Evolutionary conservation across 92 coral and sea anemone genomes (phyloP).

Genomic region (Zoanthus sansibaricus): DNA sequence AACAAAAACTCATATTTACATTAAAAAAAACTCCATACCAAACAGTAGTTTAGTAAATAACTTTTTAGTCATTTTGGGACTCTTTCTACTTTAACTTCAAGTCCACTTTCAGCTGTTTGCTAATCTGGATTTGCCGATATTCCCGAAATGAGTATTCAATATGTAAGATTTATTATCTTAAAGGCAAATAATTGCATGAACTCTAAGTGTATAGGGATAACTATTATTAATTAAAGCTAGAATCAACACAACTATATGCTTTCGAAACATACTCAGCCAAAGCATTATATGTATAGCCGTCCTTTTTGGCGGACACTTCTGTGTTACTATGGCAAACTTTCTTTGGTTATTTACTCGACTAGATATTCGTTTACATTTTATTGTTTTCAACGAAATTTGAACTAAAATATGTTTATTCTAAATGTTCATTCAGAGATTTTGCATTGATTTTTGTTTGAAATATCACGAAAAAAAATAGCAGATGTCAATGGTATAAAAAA

Average conservation of each 20-base stretch:
- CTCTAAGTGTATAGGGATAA: not conserved
- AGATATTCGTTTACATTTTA: not conserved
- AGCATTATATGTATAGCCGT: not conserved
- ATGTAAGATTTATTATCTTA: not conserved
- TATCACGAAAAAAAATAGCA: no score
- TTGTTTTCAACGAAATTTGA: not conserved
- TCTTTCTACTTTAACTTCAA: not conserved
- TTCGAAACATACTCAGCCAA: not conserved
- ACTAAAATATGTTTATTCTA: no score
- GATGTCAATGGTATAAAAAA: no score
- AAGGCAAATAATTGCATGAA: not conserved
- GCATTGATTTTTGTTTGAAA: no score
- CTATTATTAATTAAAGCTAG: slow-evolving; percentile 11
- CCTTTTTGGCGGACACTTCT: not conserved
- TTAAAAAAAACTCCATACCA: not conserved
- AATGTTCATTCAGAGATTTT: no score
- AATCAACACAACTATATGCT: not conserved
- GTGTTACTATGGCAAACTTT: not conserved
- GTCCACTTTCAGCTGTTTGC: slow-evolving; percentile 5
- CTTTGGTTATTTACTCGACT: not conserved
- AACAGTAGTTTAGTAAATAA: not conserved
- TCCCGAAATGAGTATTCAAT: not conserved
- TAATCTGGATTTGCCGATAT: slow-evolving; percentile 17
- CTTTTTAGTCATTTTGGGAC: not conserved
- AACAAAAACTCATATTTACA: not conserved